These are phyloP conservation scores for Dynastes tityus DNA, from an alignment of 2,888 invertebrate genomes.

Conservation along the genomic window DNA sequence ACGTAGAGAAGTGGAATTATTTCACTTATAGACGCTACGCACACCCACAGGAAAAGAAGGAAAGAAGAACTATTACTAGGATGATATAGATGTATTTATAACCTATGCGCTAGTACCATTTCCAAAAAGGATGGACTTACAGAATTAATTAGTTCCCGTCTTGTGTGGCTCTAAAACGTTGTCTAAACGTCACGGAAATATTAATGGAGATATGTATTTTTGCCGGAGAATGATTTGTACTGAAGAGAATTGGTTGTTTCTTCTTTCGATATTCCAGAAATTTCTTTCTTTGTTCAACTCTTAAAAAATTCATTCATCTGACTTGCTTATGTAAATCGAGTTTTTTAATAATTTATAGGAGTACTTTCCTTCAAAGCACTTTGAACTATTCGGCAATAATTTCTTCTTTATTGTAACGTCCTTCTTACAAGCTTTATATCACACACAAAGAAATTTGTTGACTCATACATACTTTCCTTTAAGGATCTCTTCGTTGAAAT, in stretches of 20 bases:
- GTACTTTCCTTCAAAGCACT: too few species aligned
- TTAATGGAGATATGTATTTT: slow-evolving; percentile 51
- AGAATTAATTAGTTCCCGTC: slow-evolving; percentile 57
- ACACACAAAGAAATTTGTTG: too few species aligned
- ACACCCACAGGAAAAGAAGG: slow-evolving; percentile 9
- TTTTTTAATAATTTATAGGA: too few species aligned
- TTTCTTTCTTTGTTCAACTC: background rate
- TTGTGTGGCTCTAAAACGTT: slow-evolving; percentile 56
- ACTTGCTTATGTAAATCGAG: too few species aligned
- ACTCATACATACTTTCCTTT: too few species aligned
- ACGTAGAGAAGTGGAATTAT: slow-evolving; percentile 1
- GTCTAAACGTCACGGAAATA: slow-evolving; percentile 52
- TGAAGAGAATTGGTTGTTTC: background rate
- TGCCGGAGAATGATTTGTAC: slow-evolving; percentile 22
- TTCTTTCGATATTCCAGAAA: background rate
- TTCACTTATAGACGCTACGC: background rate
- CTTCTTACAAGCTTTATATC: too few species aligned
- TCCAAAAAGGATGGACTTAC: slow-evolving; percentile 25
- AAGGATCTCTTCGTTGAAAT: too few species aligned
- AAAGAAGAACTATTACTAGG: slow-evolving; percentile 24
- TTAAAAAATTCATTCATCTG: background rate
- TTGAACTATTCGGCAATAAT: too few species aligned
- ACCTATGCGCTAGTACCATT: slow-evolving; percentile 30
- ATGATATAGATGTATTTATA: slow-evolving; percentile 32
- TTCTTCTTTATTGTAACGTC: too few species aligned